Percentiles rank a stretch among this genome's conserved stretches.
Conservation (phyloP, 2,797 vertebrate species). For the Dallia pectoralis region DNA sequence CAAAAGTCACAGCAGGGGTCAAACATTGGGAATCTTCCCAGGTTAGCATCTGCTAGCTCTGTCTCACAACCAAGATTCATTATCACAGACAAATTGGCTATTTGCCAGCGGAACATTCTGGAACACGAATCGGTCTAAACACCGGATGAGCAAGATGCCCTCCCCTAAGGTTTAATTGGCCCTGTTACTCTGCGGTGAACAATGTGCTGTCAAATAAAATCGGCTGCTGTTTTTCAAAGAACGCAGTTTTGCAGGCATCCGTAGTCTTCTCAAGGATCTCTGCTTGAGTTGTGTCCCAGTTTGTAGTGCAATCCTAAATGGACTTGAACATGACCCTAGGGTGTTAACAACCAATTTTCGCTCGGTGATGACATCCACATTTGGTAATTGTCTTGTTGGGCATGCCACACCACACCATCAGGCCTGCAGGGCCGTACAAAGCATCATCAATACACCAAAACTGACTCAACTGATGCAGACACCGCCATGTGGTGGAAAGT, state of each 20-base stretch:
- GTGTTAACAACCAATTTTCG: too few species aligned
- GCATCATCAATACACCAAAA: not conserved
- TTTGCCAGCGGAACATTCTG: not conserved
- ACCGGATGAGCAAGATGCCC: not conserved
- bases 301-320: not conserved
- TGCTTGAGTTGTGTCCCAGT: not conserved
- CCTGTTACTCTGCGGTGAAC: not conserved
- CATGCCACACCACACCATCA: not conserved
- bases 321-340: not conserved
- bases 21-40: not conserved
- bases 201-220: not conserved
- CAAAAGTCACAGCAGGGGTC: not conserved
- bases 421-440: not conserved
- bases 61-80: not conserved
- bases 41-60: not conserved
- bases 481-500: not conserved
- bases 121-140: not conserved
- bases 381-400: too few species aligned
- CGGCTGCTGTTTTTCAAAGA: not conserved
- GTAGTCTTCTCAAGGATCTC: not conserved
- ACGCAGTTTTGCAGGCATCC: not conserved
- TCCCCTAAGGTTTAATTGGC: not conserved
- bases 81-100: not conserved
- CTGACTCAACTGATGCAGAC: not conserved
- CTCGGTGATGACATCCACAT: too few species aligned